A percentile compares a stretch with the other conserved stretches of the same genome.
Conservation (phyloP, 2,888 invertebrate species). For the Empis stercorea region DNA sequence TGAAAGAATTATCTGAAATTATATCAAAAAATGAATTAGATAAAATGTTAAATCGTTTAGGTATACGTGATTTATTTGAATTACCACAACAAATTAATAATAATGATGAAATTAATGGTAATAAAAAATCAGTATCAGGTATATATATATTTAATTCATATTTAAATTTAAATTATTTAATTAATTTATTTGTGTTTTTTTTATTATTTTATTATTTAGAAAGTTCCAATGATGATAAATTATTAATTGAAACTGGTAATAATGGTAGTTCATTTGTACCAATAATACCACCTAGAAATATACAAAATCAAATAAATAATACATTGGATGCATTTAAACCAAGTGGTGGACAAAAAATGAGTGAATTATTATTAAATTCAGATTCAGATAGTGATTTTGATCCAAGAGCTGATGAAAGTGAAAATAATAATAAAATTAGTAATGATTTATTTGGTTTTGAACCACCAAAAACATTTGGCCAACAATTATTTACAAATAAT, state of each 20-base stretch:
- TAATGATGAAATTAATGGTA: conserved; percentile 25
- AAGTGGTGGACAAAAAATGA: conserved; percentile 63
- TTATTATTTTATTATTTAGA: conserved; percentile 19
- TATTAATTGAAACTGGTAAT: conserved; percentile 32
- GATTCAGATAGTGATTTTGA: conserved; percentile 81
- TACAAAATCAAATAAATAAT: conserved; percentile 39
- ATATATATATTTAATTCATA: neutral
- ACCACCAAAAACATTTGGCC: conserved; percentile 34
- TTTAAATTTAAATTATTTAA: neutral
- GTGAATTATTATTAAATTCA: conserved; percentile 59
- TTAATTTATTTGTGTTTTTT: neutral
- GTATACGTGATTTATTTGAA: conserved; percentile 42
- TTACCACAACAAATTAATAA: conserved; percentile 25
- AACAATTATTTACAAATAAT: conserved; percentile 37
- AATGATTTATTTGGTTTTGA: conserved; percentile 37
- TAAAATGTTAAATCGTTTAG: conserved; percentile 41
- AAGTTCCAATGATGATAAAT: conserved; percentile 26
- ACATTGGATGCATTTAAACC: conserved; percentile 46
- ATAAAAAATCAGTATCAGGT: conserved; percentile 33
- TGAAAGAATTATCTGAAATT: conserved; percentile 48
- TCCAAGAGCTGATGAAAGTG: conserved; percentile 67
- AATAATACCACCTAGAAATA: conserved; percentile 33
- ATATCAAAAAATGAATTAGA: conserved; percentile 32
- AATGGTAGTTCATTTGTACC: conserved; percentile 29
- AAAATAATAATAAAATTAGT: conserved; percentile 27